Percentiles rank a stretch among this genome's conserved stretches.
phyloP scores from a whole-genome alignment of 2,113 vertebrate genomes.

The Lepidothrix coronata region DNA sequence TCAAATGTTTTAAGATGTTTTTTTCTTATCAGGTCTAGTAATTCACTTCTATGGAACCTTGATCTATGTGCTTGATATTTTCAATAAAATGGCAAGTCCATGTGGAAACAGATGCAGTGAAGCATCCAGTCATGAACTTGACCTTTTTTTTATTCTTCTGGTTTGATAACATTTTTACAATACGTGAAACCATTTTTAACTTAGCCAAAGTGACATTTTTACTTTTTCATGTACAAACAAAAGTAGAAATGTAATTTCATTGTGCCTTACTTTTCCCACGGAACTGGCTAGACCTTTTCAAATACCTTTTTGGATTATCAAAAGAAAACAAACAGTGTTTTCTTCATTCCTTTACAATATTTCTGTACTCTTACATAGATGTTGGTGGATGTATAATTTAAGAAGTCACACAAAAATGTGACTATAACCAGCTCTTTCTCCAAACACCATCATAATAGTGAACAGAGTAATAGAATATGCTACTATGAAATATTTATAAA shows the following conservation, averaged over 20 bases:
- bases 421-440: background rate
- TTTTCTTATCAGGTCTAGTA: conserved; percentile 41
- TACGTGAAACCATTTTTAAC: conserved; percentile 13
- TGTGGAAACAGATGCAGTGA: conserved; percentile 48
- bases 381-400: background rate
- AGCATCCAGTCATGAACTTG: conserved; percentile 51
- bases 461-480: background rate
- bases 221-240: conserved; percentile 26
- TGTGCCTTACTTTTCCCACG: background rate
- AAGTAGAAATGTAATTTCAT: conserved; percentile 41
- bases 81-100: conserved; percentile 70
- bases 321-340: background rate
- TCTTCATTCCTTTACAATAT: background rate
- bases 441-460: background rate
- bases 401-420: background rate
- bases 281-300: conserved; percentile 17
- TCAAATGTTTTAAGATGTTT: conserved; percentile 15
- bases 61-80: conserved; percentile 73
- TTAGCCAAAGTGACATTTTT: conserved; percentile 44
- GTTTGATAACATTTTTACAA: conserved; percentile 58
- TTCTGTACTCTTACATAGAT: background rate
- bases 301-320: background rate
- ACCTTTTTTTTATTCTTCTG: conserved; percentile 56
- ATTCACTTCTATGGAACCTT: conserved; percentile 44
- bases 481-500: background rate